phyloP scores from a whole-genome alignment of 2,113 vertebrate species.

The Hydrochoerus hydrochaeris region DNA sequence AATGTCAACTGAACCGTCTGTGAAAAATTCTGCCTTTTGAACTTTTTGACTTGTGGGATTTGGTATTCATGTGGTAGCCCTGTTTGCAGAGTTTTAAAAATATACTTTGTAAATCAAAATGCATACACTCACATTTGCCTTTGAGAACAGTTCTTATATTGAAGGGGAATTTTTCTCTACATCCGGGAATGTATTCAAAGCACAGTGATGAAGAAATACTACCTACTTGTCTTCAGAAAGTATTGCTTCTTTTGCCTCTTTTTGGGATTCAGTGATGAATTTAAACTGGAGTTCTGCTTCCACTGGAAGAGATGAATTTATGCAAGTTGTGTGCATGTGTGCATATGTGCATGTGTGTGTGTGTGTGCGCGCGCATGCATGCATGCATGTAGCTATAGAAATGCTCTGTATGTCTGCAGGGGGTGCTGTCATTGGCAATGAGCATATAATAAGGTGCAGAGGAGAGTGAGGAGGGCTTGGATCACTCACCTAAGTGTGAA shows the following conservation, averaged over 20 bases:
- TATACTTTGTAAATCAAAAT: neutral
- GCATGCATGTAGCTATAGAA: neutral
- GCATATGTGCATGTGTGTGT: neutral
- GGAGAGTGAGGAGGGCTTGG: neutral
- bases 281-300: neutral
- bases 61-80: neutral
- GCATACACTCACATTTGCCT: neutral
- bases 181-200: neutral
- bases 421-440: neutral
- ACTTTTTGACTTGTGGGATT: neutral
- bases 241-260: neutral
- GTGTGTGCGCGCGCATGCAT: neutral
- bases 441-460: neutral
- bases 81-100: neutral
- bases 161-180: neutral
- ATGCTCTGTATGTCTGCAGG: neutral
- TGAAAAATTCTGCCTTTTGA: neutral
- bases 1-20: neutral
- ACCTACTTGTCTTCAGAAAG: neutral
- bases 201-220: neutral
- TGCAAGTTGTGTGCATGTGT: neutral
- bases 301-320: neutral
- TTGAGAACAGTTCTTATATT: neutral
- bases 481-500: neutral
- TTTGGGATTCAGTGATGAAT: neutral